A percentile compares a stretch with the other conserved stretches of the same genome.
phyloP scores from a whole-genome alignment of 2,113 vertebrate species.

The Bos javanicus region DNA sequence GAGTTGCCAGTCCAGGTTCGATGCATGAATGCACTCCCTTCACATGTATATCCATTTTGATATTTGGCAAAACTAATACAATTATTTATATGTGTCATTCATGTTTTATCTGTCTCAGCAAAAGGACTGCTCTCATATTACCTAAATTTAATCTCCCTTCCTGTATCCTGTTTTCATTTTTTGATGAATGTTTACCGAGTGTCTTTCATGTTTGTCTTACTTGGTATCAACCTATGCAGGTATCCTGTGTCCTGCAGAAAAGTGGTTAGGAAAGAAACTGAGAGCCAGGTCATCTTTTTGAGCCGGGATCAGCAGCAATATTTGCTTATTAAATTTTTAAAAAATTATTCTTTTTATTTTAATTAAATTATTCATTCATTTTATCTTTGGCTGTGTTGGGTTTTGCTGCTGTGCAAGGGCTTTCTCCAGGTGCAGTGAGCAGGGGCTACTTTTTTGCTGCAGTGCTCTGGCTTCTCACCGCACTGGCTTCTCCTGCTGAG shows the following conservation, averaged over 20 bases:
- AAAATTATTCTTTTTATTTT: background rate
- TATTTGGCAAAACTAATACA: too few relatives aligned
- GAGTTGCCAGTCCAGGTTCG: too few relatives aligned
- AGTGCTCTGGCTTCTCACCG: background rate
- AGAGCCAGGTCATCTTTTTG: background rate
- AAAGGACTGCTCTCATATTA: background rate
- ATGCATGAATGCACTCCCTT: too few relatives aligned
- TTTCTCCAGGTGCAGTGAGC: background rate
- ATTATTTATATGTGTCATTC: background rate
- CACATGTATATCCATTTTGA: too few relatives aligned
- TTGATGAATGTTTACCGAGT: background rate
- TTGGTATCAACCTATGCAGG: background rate
- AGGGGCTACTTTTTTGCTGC: background rate
- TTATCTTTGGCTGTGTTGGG: fast-evolving
- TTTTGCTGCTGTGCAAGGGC: fast-evolving
- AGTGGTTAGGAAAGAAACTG: background rate
- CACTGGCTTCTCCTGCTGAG: background rate
- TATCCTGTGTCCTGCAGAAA: background rate
- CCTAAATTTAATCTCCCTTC: background rate
- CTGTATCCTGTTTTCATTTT: background rate
- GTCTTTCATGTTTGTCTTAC: background rate
- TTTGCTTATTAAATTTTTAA: background rate
- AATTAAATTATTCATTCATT: background rate
- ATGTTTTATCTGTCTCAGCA: background rate
- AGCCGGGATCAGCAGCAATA: background rate